Conservation (phyloP, 2,113 vertebrate species). For the Hucho hucho region DNA sequence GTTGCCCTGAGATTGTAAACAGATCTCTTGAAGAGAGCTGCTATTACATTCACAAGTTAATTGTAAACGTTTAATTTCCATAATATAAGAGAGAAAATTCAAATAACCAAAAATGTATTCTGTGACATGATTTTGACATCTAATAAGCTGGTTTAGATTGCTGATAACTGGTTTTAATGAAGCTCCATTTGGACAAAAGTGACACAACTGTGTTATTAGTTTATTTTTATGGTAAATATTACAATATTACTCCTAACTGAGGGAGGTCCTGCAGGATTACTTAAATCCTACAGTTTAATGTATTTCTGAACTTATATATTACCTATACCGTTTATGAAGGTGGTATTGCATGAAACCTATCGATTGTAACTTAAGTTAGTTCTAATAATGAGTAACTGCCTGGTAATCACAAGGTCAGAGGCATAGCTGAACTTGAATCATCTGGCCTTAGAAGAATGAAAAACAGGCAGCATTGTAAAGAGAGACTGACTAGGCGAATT, state of each 20-base stretch:
- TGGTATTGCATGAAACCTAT: not conserved
- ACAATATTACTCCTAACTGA: too few relatives aligned
- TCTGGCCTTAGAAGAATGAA: slow-evolving; percentile 5
- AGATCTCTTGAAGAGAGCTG: too few relatives aligned
- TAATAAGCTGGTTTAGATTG: not conserved
- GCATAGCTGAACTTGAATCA: slow-evolving; percentile 11
- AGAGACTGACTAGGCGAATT: slow-evolving; percentile 33
- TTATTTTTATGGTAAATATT: not conserved
- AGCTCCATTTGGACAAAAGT: not conserved
- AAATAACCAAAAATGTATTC: too few relatives aligned
- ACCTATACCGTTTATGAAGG: too few relatives aligned
- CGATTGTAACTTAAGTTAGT: slow-evolving; percentile 24
- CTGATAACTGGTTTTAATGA: not conserved
- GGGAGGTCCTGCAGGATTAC: too few relatives aligned
- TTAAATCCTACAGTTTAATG: too few relatives aligned
- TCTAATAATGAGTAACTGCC: too few relatives aligned
- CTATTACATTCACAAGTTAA: too few relatives aligned
- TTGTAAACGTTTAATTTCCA: too few relatives aligned
- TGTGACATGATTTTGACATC: not conserved
- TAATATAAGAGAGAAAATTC: too few relatives aligned
- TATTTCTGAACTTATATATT: too few relatives aligned
- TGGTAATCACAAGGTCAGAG: slow-evolving; percentile 42
- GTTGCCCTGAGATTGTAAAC: too few relatives aligned
- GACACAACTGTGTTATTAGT: not conserved
- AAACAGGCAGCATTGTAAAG: slow-evolving; percentile 44